A percentile compares a stretch with the other conserved stretches of the same genome.
Conservation (phyloP, 2,888 invertebrate genomes). For the Rhogogaster chlorosoma region DNA sequence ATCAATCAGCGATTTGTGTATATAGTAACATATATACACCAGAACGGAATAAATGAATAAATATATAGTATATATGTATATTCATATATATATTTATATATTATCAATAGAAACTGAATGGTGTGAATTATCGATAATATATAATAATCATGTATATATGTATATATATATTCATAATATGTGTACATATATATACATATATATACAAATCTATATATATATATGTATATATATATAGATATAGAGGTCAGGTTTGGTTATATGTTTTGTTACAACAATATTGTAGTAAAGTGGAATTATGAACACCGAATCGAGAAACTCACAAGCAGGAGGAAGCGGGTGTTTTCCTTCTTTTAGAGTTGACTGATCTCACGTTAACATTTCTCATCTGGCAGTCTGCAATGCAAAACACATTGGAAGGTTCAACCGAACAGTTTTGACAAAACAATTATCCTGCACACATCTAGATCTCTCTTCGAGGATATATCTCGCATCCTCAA, state of each 20-base stretch:
- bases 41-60: not conserved
- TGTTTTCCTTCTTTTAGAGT: slow-evolving; percentile 85
- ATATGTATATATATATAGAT: slow-evolving; percentile 54
- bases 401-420: slow-evolving; percentile 83
- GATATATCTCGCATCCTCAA: not conserved
- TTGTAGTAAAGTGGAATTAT: slow-evolving; percentile 71
- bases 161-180: not conserved
- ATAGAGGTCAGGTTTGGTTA: slow-evolving; percentile 62
- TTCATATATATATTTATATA: not conserved
- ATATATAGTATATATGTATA: not conserved
- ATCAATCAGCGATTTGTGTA: slow-evolving; percentile 41
- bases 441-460: slow-evolving; percentile 44
- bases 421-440: slow-evolving; percentile 64
- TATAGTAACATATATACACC: not conserved
- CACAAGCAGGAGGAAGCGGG: slow-evolving; percentile 85
- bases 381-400: slow-evolving; percentile 88
- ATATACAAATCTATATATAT: slow-evolving; percentile 53
- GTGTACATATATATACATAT: slow-evolving; percentile 49
- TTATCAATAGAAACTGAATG: not conserved
- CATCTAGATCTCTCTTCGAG: not conserved
- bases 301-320: slow-evolving; percentile 81
- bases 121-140: not conserved
- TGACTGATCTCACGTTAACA: slow-evolving; percentile 87
- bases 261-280: slow-evolving; percentile 50
- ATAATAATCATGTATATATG: not conserved